Evolutionary conservation across 2,888 invertebrate species (phyloP), one percentile per base, ranked within the genome.

Genomic region (Stenoptilia bipunctidactyla): DNA sequence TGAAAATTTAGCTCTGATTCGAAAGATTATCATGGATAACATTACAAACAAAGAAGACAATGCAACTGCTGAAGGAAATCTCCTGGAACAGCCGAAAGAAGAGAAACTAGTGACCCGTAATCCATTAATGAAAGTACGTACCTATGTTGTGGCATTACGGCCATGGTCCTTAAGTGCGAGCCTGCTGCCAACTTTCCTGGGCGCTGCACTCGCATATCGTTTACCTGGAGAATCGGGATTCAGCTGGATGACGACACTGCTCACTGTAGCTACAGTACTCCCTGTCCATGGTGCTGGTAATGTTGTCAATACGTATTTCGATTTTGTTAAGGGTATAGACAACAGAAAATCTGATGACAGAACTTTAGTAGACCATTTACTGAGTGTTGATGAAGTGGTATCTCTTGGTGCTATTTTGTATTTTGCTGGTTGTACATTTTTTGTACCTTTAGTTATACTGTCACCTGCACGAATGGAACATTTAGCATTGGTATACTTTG

Each of bases 211-310:
- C 39, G 95, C 96, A 1, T 94, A 93, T 74, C 93, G 96, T 55
- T 85, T 91, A 42, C 89, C 90, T 13, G 92, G 90, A 51, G 85
- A 90, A 15, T 82, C 86, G 25, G 90, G 90, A 46, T 95, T 96
- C 70, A 93, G 91, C 63, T 89, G 92, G 82, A 75, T 92, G 44
- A 90, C 92, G 0, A 87, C 96, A 49, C 58, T 96, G 35, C 85
- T 95, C 10, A 96, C 96, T 1, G 84, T 94, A 38, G 89, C 94
- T 53, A 96, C 96, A 2, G 92, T 96, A 14, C 87, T 96, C 44
- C 93, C 93, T 1, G 97, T 97, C 2, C 97, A 98, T 66, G 96
- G 96, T 45, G 97, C 97, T 45, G 97, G 97, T 39, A 98, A 98
- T 75, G 91, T 97, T 33, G 97, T 98, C 15, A 97, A 97, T 71